Evolutionary conservation across 2,888 invertebrate genomes (phyloP).

Genomic region (Drosophila fungiperda): DNA sequence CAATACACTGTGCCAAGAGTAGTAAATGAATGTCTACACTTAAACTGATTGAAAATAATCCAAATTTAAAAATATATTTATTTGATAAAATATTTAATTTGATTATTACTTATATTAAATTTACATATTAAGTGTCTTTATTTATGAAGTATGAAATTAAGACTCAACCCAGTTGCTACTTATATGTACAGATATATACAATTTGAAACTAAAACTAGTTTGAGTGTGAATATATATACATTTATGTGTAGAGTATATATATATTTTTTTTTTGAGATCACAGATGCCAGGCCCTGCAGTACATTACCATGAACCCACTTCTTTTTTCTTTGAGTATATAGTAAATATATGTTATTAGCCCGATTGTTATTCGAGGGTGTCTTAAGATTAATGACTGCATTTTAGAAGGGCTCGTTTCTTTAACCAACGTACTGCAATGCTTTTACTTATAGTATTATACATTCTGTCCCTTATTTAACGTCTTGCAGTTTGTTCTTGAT

Average conservation of each 20-base stretch:
- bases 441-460: not conserved
- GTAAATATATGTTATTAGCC: not conserved
- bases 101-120: not conserved
- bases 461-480: conserved; percentile 2
- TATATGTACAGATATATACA: not conserved
- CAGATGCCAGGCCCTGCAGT: not conserved
- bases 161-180: not conserved
- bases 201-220: not conserved
- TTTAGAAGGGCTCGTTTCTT: not conserved
- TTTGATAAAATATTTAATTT: not conserved
- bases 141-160: not conserved
- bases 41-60: not conserved
- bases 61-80: not conserved
- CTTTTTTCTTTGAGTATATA: not conserved
- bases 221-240: not conserved
- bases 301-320: not conserved
- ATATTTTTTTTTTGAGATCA: not conserved
- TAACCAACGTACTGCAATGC: not conserved
- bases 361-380: not conserved
- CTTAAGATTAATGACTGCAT: not conserved
- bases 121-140: not conserved
- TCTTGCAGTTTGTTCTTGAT: conserved; percentile 34
- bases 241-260: not conserved
- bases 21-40: not conserved
- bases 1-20: conserved; percentile 1